phyloP scores from a whole-genome alignment of 1,140 invertebrate species.

The Drosophila obscura region DNA sequence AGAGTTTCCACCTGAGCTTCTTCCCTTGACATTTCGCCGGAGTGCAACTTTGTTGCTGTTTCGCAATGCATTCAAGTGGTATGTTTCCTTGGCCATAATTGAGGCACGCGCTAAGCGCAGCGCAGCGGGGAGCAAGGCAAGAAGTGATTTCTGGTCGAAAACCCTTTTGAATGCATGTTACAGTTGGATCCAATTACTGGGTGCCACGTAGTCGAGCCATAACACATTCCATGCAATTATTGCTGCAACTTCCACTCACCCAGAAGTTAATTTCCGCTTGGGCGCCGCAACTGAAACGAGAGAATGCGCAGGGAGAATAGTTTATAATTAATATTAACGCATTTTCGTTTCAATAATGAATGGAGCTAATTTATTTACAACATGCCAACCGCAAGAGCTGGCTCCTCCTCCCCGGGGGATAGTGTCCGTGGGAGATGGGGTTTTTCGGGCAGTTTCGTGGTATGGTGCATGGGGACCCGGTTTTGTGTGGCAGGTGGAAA shows the following conservation, averaged over 20 bases:
- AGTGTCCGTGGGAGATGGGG: neutral
- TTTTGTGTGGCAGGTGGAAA: neutral
- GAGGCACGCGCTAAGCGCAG: slow-evolving; percentile 65
- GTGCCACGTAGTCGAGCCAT: slow-evolving; percentile 25
- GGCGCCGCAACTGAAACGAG: slow-evolving; percentile 48
- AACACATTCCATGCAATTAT: slow-evolving; percentile 23
- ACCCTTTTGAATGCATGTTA: slow-evolving; percentile 25
- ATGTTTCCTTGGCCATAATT: slow-evolving; percentile 67
- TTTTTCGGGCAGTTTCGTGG: too few species aligned
- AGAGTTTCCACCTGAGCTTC: slow-evolving; percentile 24
- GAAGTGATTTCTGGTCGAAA: slow-evolving; percentile 43
- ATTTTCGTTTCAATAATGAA: slow-evolving; percentile 66
- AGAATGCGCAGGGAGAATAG: slow-evolving; percentile 30
- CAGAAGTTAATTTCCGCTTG: slow-evolving; percentile 45
- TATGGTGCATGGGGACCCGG: neutral
- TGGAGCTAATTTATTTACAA: slow-evolving; percentile 72
- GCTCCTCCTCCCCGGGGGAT: neutral
- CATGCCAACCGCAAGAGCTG: slow-evolving; percentile 12
- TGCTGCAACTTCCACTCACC: slow-evolving; percentile 46
- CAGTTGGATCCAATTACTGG: slow-evolving; percentile 8
- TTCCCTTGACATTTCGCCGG: slow-evolving; percentile 74
- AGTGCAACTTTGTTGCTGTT: slow-evolving; percentile 40
- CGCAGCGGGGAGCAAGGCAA: slow-evolving; percentile 13
- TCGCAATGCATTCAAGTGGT: slow-evolving; percentile 53
- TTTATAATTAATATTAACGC: slow-evolving; percentile 70